These are phyloP conservation scores for Mantis religiosa DNA, from an alignment of 2,888 invertebrate genomes.

Conservation along the genomic window DNA sequence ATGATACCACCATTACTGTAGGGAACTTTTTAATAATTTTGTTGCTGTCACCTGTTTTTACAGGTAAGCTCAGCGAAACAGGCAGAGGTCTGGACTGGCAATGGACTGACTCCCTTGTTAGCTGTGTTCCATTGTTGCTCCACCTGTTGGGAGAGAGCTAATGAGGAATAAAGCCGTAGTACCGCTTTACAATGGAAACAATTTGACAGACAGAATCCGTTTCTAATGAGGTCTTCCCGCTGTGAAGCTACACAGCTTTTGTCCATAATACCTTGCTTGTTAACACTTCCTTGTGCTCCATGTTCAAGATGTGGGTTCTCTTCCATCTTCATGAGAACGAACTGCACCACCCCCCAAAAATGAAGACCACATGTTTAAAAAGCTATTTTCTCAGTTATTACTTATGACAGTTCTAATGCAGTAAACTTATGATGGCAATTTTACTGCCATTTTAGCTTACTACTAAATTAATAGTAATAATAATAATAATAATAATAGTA, in stretches of 20 bases:
- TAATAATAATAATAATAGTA: too few species aligned
- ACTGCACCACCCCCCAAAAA: too few species aligned
- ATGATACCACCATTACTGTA: too few species aligned
- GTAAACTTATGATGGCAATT: too few species aligned
- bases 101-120: background rate
- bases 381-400: too few species aligned
- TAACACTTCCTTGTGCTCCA: background rate
- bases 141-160: background rate
- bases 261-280: background rate
- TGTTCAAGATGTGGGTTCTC: background rate
- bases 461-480: too few species aligned
- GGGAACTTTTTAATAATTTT: too few species aligned
- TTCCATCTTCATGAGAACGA: background rate
- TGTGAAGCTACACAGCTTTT: background rate
- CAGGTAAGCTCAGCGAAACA: too few species aligned
- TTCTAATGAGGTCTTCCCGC: background rate
- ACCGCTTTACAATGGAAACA: background rate
- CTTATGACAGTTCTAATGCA: too few species aligned
- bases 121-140: background rate
- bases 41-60: too few species aligned
- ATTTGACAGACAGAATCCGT: background rate
- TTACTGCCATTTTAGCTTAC: too few species aligned
- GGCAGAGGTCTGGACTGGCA: background rate
- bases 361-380: background rate
- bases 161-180: background rate